Conservation (phyloP, 2,113 vertebrate species). For the Ceyx cyanopectus region DNA sequence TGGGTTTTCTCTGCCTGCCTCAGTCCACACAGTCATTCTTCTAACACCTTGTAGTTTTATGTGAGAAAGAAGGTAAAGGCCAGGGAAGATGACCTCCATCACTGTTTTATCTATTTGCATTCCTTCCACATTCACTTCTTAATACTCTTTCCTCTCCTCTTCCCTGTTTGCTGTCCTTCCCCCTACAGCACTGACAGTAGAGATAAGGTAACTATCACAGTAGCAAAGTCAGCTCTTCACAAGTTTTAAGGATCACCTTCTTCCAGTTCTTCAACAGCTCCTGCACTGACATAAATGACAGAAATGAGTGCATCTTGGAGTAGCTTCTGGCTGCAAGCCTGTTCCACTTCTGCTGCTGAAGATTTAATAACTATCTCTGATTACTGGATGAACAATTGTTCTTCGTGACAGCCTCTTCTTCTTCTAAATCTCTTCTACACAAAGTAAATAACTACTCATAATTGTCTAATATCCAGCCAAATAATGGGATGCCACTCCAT, state of each 20-base stretch:
- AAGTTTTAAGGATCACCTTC: not conserved
- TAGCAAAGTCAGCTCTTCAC: not conserved
- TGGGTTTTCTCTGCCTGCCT: not conserved
- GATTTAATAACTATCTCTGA: not conserved
- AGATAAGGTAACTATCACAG: not conserved
- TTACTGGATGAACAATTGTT: not conserved
- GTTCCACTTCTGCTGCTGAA: not conserved
- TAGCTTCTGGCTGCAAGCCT: not conserved
- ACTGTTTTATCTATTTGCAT: not conserved
- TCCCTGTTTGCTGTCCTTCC: not conserved
- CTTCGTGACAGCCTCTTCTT: not conserved
- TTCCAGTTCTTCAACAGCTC: not conserved
- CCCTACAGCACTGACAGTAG: not conserved
- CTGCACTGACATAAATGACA: not conserved
- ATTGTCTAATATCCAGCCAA: not conserved
- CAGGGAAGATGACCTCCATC: not conserved
- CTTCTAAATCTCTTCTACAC: not conserved
- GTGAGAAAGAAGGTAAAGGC: not conserved
- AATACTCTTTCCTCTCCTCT: not conserved
- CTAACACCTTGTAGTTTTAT: not conserved
- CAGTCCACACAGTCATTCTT: not conserved
- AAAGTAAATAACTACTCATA: not conserved
- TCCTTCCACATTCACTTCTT: not conserved
- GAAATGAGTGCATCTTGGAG: accelerated
- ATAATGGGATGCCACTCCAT: not conserved